Conservation (phyloP, 2,113 vertebrate species). For the Pterocles orientalis region DNA sequence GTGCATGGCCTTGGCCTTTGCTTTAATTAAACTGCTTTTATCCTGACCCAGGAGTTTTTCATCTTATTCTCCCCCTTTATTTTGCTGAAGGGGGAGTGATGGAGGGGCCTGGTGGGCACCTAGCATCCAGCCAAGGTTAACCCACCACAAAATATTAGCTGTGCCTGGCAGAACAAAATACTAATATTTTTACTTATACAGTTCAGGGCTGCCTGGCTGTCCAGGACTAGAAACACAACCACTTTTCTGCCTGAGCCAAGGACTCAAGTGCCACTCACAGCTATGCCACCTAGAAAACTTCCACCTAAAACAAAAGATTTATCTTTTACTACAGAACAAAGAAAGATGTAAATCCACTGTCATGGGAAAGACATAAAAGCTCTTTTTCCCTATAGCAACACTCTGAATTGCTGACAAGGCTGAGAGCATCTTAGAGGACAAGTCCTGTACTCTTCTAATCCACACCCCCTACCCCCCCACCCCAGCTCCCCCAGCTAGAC, state of each 20-base stretch:
- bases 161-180: background rate
- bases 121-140: no score
- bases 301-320: background rate
- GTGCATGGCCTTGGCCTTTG: no score
- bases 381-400: background rate
- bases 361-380: background rate
- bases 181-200: rapidly evolving
- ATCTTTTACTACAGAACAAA: background rate
- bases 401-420: no score
- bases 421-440: background rate
- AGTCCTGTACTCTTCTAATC: no score
- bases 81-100: no score
- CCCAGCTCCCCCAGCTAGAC: no score
- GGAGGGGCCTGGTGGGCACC: no score
- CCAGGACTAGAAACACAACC: background rate
- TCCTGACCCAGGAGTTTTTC: no score
- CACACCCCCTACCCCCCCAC: no score
- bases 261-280: background rate
- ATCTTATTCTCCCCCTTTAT: no score
- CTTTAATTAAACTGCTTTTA: no score
- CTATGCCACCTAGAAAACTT: rapidly evolving
- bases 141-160: no score
- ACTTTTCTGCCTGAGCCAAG: background rate
- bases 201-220: background rate
- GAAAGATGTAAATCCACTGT: background rate